A percentile compares a stretch with the other conserved stretches of the same genome.
These are phyloP conservation scores for Origma solitaria DNA, from an alignment of 2,113 vertebrate species.

Conservation along the genomic window DNA sequence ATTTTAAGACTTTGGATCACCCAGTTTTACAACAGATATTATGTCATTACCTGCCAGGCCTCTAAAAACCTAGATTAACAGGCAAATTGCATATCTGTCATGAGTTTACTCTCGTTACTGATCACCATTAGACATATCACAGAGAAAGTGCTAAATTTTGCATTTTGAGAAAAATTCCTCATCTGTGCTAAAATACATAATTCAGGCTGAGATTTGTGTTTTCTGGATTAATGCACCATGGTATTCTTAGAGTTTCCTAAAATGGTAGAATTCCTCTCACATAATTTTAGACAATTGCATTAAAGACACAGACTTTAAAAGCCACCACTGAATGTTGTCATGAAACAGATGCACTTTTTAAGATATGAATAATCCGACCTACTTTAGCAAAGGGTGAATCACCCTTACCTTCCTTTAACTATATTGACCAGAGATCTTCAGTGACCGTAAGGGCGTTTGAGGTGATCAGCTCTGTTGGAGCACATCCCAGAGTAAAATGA, in stretches of 20 bases:
- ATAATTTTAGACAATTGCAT: neutral
- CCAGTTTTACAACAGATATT: neutral
- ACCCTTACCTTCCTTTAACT: neutral
- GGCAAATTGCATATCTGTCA: neutral
- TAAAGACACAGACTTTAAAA: neutral
- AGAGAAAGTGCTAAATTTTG: neutral
- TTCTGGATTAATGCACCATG: neutral
- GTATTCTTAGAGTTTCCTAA: neutral
- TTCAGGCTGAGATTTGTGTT: fast-evolving
- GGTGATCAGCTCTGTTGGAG: neutral
- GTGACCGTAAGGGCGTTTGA: neutral
- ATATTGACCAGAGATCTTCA: neutral
- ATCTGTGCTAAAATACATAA: neutral
- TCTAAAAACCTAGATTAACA: neutral
- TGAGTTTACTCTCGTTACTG: neutral
- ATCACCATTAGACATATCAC: neutral
- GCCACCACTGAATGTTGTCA: fast-evolving
- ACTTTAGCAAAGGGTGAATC: neutral
- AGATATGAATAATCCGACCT: neutral
- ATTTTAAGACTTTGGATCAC: neutral
- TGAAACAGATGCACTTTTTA: neutral
- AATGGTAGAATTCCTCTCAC: neutral
- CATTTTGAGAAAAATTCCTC: neutral
- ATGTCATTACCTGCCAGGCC: neutral
- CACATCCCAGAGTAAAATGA: neutral